phyloP scores from a whole-genome alignment of 2,888 invertebrate genomes.

The Xanthia togata region DNA sequence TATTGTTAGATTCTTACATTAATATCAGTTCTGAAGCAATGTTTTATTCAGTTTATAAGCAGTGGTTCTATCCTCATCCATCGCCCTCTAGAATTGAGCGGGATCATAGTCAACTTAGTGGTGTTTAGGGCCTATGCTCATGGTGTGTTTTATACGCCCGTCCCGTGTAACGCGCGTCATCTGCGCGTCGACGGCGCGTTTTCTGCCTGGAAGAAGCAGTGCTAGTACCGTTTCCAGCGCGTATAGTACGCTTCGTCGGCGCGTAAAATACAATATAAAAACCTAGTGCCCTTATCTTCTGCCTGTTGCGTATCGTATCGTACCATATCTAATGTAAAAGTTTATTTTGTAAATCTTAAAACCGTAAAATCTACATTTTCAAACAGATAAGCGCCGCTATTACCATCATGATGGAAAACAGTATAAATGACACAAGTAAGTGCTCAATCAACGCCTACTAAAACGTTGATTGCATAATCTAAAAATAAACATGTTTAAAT shows the following conservation, averaged over 20 bases:
- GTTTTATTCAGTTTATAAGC: not conserved
- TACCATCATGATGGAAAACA: not conserved
- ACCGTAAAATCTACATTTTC: not conserved
- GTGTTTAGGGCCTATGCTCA: too few relatives aligned
- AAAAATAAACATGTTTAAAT: slow-evolving; percentile 35
- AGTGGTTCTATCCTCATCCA: not conserved
- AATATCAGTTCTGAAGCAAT: not conserved
- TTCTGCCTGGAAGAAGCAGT: too few relatives aligned
- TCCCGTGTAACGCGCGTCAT: too few relatives aligned
- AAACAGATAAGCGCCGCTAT: not conserved
- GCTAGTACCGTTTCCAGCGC: too few relatives aligned
- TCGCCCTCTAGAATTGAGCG: not conserved
- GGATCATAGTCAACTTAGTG: not conserved
- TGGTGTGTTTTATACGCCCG: too few relatives aligned
- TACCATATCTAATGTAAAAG: too few relatives aligned
- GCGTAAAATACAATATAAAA: too few relatives aligned
- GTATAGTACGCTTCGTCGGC: too few relatives aligned
- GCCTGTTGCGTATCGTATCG: too few relatives aligned
- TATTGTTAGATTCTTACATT: not conserved
- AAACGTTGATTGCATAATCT: not conserved
- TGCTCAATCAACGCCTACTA: slow-evolving; percentile 3
- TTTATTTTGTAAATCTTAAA: too few relatives aligned
- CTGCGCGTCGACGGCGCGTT: too few relatives aligned
- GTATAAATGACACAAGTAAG: not conserved
- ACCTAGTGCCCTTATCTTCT: too few relatives aligned